Evolutionary conservation across 2,888 invertebrate species (phyloP), one percentile per base, ranked within the genome.

Genomic region (Clitarchus hookeri): DNA sequence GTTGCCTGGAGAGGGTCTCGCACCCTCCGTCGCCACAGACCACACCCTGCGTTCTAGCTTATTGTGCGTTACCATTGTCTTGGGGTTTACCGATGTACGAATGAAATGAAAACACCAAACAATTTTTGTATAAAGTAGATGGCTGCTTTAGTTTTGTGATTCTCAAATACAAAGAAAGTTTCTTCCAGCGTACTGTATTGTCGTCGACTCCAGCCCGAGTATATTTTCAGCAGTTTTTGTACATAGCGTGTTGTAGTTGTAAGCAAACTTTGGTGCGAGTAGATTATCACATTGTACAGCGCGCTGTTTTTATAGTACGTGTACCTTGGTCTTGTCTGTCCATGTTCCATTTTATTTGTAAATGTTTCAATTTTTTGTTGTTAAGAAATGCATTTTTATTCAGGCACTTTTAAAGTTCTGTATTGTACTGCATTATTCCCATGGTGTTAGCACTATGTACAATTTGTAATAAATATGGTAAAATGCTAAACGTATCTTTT

Each of bases 141-240:
- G 48, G 65, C 65, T 65, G 65, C 65, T 65, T 48, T 48, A 48
- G 48, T 48, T 48, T 16, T 48, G 65, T 6, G 65, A 65, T 23
- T 16, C 16, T 65, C 23, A 23, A 23, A 65, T 65, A 23, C 19
- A 65, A 65, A 6, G 65, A 65, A 65, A 65, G 65, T 65, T 65
- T n/a, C 53, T 65, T 23, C 65, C 65, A 23, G 65, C 65, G 16
- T 19, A 23, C n/a, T 8, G 65, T 16, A 65, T 23, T 23, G 65
- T 65, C 65, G 23, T n/a, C 8, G n/a, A 19, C 65, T n/a, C n/a
- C 65, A 19, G 1, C n/a, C 16, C 65, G 23, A 65, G 65, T 65
- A 65, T 65, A 65, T 65, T 65, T 65, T 65, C 65, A 65, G 65
- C 65, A 65, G n/a, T 65, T 65, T 65, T 65, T 65, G 65, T 65